Evolutionary conservation across 2,113 vertebrate species (phyloP).

Genomic region (Asarcornis scutulata): DNA sequence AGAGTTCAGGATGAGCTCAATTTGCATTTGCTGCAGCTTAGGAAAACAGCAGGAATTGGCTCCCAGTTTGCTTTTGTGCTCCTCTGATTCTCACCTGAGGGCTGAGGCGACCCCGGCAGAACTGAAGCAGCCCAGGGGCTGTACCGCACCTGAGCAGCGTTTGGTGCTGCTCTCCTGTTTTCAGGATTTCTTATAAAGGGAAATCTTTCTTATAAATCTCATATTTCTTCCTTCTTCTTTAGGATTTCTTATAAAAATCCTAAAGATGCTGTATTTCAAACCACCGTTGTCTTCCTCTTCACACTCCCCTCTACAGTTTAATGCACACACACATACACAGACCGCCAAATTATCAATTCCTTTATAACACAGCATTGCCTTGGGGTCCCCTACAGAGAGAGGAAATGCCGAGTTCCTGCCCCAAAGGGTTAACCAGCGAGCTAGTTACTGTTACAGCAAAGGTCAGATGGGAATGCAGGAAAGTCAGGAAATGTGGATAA

Average conservation of each 20-base stretch:
- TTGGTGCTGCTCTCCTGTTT: background rate
- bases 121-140: background rate
- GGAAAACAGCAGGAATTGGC: background rate
- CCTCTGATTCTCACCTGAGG: background rate
- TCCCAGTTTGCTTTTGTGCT: background rate
- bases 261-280: slow-evolving; percentile 11
- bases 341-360: background rate
- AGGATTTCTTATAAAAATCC: background rate
- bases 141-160: background rate
- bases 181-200: background rate
- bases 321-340: background rate
- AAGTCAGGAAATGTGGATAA: slow-evolving; percentile 37
- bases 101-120: background rate
- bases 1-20: background rate
- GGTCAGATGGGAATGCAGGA: background rate
- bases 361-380: background rate
- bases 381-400: background rate
- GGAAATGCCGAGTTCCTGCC: background rate
- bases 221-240: background rate
- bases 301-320: background rate
- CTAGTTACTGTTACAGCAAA: background rate
- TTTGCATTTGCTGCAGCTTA: background rate
- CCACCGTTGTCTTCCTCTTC: background rate
- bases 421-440: background rate
- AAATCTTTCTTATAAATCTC: too few species aligned